Evolutionary conservation across 1,140 invertebrate genomes (phyloP), one percentile per base, ranked within the genome.

Genomic region (Cyrtorhinus lividipennis): DNA sequence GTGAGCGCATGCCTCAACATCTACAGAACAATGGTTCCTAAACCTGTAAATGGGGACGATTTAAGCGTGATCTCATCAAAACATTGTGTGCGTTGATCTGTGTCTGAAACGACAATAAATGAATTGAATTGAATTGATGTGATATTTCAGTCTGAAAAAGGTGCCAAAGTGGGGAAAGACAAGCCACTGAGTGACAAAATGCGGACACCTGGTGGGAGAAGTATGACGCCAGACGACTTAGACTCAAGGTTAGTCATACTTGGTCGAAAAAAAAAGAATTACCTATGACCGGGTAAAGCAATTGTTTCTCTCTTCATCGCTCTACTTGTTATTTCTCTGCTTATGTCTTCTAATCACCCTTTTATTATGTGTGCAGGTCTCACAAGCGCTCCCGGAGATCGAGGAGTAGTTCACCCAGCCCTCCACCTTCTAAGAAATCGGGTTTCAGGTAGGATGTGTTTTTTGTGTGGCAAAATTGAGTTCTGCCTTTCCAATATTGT

Each of bases 171-270:
- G 46, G 65, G 53, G 58, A 59, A 61, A 18, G 61, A 61, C 13
- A 63, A 57, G 23, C 18, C 2, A 18, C 45, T 10, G 26, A 56
- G 15, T 56, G 62, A 61, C 46, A 64, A 67, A 70, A 67, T 70
- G 13, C 73, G 71, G 68, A 70, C 64, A 71, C 71, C 65, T 65
- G 68, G 48, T 68, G 72, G 65, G 66, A 71, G 66, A 68, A 73
- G 62, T 63, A 56, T 61, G 44, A 64, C 66, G 18, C 66, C 66
- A 13, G 66, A 66, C 10, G 30, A 66, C 10, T 38, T 24, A 15
- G 27, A 64, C 25, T 57, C 59, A 1, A 63, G 45, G 53, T 60
- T 38, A 44, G 2, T 57, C 58, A 58, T 18, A 23, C n/a, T 1
- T 61, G 46, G 22, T 25, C 24, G 25, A 27, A 38, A 23, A 1